These are phyloP conservation scores for Mormyrus hasselquistii DNA, from an alignment of 2,797 vertebrate species.

Conservation along the genomic window DNA sequence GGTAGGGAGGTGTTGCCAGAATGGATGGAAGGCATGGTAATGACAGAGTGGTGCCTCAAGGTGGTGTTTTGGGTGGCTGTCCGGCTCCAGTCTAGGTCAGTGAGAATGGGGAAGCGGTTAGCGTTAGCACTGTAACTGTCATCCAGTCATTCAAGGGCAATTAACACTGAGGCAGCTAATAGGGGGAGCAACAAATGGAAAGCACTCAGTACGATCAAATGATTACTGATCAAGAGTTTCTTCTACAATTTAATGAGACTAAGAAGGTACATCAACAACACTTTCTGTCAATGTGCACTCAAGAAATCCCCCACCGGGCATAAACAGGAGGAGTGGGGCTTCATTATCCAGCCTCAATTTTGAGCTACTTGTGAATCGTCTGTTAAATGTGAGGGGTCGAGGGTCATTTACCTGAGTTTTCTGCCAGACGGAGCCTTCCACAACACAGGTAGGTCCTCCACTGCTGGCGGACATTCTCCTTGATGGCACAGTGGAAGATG, in stretches of 20 bases:
- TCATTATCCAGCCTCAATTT: not conserved
- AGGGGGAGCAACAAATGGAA: not conserved
- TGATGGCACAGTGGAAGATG: slow-evolving; percentile 83
- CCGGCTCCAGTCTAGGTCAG: slow-evolving; percentile 80
- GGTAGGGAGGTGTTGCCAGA: slow-evolving; percentile 68
- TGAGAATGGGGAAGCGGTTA: not conserved
- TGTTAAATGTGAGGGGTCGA: not conserved
- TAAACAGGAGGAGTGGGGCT: not conserved
- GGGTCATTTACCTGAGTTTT: slow-evolving; percentile 78
- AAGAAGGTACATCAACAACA: not conserved
- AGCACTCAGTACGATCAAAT: not conserved
- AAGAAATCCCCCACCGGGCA: not conserved
- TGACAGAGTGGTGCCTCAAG: slow-evolving; percentile 62
- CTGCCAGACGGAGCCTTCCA: slow-evolving; percentile 74
- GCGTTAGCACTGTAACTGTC: not conserved
- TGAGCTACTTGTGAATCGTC: not conserved
- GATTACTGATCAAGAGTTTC: not conserved
- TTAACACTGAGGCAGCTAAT: not conserved
- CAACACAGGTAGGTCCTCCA: slow-evolving; percentile 88
- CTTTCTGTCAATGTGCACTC: not conserved
- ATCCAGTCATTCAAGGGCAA: not conserved
- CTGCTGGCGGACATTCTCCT: slow-evolving; percentile 84
- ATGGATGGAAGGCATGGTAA: slow-evolving; percentile 58
- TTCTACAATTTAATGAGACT: not conserved
- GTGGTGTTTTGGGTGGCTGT: slow-evolving; percentile 73